These are phyloP conservation scores for Mechanitis mazaeus DNA, from an alignment of 2,888 invertebrate species.

Conservation along the genomic window DNA sequence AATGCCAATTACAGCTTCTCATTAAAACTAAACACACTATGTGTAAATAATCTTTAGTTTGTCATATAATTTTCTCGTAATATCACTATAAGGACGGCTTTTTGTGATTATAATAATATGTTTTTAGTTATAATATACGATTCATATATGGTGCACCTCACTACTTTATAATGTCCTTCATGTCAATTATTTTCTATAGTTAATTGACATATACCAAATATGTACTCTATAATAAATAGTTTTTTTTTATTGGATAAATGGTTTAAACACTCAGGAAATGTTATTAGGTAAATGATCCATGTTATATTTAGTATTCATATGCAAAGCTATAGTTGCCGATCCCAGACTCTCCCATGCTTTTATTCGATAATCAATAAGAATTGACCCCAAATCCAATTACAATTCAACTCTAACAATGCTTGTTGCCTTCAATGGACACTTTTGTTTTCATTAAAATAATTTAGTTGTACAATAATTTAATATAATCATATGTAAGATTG, in stretches of 20 bases:
- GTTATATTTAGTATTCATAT: slow-evolving; percentile 74
- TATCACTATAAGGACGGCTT: no score
- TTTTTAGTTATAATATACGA: no score
- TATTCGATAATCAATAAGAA: slow-evolving; percentile 66
- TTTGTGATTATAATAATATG: no score
- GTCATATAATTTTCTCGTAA: no score
- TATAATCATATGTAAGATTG: neutral
- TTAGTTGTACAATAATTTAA: neutral
- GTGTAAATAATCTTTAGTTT: no score
- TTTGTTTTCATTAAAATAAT: slow-evolving; percentile 20
- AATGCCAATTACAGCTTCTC: no score
- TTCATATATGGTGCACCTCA: slow-evolving; percentile 49
- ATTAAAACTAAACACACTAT: no score
- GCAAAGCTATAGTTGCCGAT: slow-evolving; percentile 63
- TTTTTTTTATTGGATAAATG: slow-evolving; percentile 17
- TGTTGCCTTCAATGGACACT: slow-evolving; percentile 47
- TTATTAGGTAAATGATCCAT: slow-evolving; percentile 74
- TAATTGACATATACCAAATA: slow-evolving; percentile 62
- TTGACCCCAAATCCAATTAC: slow-evolving; percentile 63
- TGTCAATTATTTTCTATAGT: slow-evolving; percentile 64
- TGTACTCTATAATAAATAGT: slow-evolving; percentile 15
- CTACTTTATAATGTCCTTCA: slow-evolving; percentile 66
- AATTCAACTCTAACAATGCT: slow-evolving; percentile 54
- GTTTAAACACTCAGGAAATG: slow-evolving; percentile 59
- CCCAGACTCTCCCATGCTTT: slow-evolving; percentile 59